Percentiles rank a stretch among this genome's conserved stretches.
These are phyloP conservation scores for Oscheius sp. DNA, from an alignment of 2,888 invertebrate genomes.

Conservation along the genomic window DNA sequence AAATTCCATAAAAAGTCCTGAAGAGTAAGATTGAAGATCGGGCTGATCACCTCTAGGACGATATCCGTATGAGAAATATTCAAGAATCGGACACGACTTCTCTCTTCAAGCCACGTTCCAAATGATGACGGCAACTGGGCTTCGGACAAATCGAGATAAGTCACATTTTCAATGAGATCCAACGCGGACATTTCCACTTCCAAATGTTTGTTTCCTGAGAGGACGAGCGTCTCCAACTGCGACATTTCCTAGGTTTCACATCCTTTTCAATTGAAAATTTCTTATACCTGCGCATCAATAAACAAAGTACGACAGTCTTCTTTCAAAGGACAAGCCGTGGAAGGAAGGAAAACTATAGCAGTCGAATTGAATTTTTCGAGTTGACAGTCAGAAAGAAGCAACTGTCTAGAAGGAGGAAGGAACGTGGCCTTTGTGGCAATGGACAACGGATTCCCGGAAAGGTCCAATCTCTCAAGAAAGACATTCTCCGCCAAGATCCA, in stretches of 20 bases:
- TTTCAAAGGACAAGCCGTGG: slow-evolving; percentile 23
- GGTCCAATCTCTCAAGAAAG: slow-evolving; percentile 60
- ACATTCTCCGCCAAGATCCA: slow-evolving; percentile 59
- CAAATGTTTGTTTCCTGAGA: slow-evolving; percentile 57
- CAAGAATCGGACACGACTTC: slow-evolving; percentile 45
- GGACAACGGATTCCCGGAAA: slow-evolving; percentile 61
- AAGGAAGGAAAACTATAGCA: slow-evolving; percentile 50
- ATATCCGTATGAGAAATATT: slow-evolving; percentile 57
- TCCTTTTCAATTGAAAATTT: not conserved
- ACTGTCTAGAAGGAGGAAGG: slow-evolving; percentile 59
- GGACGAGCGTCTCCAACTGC: slow-evolving; percentile 54
- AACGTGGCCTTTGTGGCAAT: slow-evolving; percentile 45
- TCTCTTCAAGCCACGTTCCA: slow-evolving; percentile 51
- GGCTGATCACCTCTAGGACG: slow-evolving; percentile 6
- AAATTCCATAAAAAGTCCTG: slow-evolving; percentile 49
- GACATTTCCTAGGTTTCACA: not conserved
- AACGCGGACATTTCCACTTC: slow-evolving; percentile 50
- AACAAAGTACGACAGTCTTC: slow-evolving; percentile 31
- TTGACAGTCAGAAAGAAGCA: slow-evolving; percentile 57
- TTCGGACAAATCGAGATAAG: slow-evolving; percentile 48
- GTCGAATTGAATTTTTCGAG: slow-evolving; percentile 56
- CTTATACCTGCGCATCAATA: slow-evolving; percentile 28
- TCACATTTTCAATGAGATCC: slow-evolving; percentile 46
- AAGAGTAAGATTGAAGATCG: not conserved
- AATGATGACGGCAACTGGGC: slow-evolving; percentile 45